phyloP scores from a whole-genome alignment of 2,113 vertebrate species.

The Maccullochella peelii region DNA sequence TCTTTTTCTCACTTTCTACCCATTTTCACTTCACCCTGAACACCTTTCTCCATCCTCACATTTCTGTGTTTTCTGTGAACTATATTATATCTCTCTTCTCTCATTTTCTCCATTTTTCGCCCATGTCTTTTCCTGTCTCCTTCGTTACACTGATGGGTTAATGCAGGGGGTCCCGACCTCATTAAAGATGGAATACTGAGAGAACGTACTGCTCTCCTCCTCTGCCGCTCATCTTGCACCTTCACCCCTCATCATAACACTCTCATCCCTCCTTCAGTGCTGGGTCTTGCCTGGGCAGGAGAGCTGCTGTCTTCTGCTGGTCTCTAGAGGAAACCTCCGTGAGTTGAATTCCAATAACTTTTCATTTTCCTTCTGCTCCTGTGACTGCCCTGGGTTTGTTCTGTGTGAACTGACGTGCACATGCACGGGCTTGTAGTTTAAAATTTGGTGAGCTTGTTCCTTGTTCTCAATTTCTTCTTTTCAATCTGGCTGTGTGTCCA shows the following conservation, averaged over 20 bases:
- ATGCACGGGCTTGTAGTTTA: constrained; percentile 6
- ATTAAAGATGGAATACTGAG: constrained; percentile 61
- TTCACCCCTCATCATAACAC: constrained; percentile 44
- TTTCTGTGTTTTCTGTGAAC: neutral
- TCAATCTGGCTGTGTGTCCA: neutral
- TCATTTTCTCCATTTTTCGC: neutral
- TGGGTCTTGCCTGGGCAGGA: constrained; percentile 55
- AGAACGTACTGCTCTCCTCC: constrained; percentile 14
- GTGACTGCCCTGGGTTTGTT: constrained; percentile 27
- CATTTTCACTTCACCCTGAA: neutral
- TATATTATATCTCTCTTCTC: neutral
- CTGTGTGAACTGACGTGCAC: constrained; percentile 2
- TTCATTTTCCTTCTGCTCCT: constrained; percentile 50
- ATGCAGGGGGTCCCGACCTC: constrained; percentile 17
- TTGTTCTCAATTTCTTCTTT: constrained; percentile 7
- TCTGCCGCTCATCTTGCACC: constrained; percentile 31
- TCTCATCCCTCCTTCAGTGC: constrained; percentile 26
- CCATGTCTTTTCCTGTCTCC: neutral
- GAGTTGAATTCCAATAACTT: constrained; percentile 54
- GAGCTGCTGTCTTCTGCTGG: constrained; percentile 42
- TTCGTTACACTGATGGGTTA: constrained; percentile 22
- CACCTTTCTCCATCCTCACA: neutral
- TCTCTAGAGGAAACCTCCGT: constrained; percentile 46
- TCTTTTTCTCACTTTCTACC: neutral
- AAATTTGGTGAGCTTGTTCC: constrained; percentile 20